These are phyloP conservation scores for Atlantisia rogersi DNA, from an alignment of 2,113 vertebrate genomes.

Conservation along the genomic window DNA sequence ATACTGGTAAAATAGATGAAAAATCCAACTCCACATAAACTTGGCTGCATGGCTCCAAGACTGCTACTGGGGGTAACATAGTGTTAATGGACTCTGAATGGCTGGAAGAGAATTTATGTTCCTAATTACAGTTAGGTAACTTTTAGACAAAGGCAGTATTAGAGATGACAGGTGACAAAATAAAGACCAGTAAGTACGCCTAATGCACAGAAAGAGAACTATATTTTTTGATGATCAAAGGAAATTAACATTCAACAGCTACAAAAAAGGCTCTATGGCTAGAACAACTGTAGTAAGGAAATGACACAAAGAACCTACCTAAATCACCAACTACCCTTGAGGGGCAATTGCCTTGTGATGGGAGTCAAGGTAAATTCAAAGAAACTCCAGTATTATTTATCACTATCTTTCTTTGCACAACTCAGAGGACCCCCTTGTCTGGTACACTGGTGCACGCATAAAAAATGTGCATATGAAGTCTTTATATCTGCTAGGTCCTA, in stretches of 20 bases:
- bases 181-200: background rate
- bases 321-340: background rate
- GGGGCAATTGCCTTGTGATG: background rate
- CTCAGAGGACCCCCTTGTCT: background rate
- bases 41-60: background rate
- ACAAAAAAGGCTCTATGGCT: background rate
- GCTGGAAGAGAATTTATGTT: background rate
- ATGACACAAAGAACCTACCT: background rate
- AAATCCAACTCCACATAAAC: background rate
- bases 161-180: background rate
- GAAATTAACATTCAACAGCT: background rate
- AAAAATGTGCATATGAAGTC: background rate
- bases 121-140: background rate
- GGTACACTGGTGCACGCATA: background rate
- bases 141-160: background rate
- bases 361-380: background rate
- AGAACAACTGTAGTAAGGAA: background rate
- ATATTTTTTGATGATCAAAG: background rate
- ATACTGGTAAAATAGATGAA: background rate
- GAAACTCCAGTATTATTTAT: background rate
- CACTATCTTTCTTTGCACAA: background rate
- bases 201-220: background rate
- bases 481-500: background rate
- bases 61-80: accelerated
- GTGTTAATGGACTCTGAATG: background rate